Base-by-base conservation (phyloP, 2,888 invertebrate species). In the Cataglyphis cursor region DNA sequence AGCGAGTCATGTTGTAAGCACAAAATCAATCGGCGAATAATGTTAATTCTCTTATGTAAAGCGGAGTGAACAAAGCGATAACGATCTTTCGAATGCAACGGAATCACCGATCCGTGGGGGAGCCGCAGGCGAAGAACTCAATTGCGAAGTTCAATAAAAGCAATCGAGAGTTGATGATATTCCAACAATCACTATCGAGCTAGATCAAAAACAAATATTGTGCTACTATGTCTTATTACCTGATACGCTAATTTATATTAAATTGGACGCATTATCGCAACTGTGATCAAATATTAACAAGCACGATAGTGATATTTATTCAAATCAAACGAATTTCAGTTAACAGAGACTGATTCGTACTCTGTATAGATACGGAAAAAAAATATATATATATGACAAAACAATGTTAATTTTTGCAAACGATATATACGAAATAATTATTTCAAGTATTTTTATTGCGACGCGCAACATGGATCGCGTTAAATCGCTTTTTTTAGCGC, bases 41-140 rank as follows among this genome's bases (percentile, higher is more conserved):
- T 80, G 78, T 80, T 80, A 80, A 70, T 80, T 80, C 78, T 72
- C 78, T 70, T 80, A 80, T 72, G 70, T 48, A 80, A 80, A 70
- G 78, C 59, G 41, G 70, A 35, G 31, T 70, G 78, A 59, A 80
- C 78, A 80, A 80, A 80, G 78, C 78, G 78, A 80, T 80, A 80
- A 80, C 78, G 59, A 80, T 80, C 78, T 80, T 68, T 80, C 78
- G 70, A 80, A 59, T 80, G 78, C 72, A 57, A 72, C 70, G 59
- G 44, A 70, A 78, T 31, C 44, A 44, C 78, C 78, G 70, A 70
- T 80, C 59, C 70, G 59, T 35, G 70, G 59, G 78, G 78, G 72
- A 70, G 78, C 78, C 78, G 70, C 72, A 59, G 78, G 78, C 78
- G 72, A 80, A 80, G 78, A 80, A 80, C 78, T 80, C 78, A 80